Evolutionary conservation across 2,113 vertebrate genomes (phyloP).

Genomic region (Stercorarius parasiticus): DNA sequence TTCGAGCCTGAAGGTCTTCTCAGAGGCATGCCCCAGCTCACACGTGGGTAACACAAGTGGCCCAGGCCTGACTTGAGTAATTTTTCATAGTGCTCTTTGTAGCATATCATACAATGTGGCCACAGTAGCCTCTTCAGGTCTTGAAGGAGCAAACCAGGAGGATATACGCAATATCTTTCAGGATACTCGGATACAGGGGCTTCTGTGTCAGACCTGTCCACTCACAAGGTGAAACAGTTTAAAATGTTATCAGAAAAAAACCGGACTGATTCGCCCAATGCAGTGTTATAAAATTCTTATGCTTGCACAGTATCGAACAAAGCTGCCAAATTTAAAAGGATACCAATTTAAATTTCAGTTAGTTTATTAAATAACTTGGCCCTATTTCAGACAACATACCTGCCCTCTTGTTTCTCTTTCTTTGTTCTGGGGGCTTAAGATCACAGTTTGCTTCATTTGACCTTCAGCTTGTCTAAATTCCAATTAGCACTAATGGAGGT

Average conservation of each 20-base stretch:
- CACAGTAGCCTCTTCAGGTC: background rate
- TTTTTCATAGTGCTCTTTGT: background rate
- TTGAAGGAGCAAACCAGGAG: background rate
- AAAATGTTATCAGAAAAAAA: background rate
- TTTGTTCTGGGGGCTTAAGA: background rate
- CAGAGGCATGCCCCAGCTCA: background rate
- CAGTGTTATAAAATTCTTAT: background rate
- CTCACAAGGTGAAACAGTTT: background rate
- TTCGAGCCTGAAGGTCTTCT: background rate
- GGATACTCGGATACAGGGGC: background rate
- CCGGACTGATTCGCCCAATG: background rate
- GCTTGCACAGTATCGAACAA: background rate
- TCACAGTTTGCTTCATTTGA: background rate
- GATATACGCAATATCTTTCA: background rate
- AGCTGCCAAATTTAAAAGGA: background rate
- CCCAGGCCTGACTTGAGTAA: background rate
- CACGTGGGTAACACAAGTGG: background rate
- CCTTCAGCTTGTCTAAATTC: background rate
- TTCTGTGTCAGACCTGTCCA: background rate
- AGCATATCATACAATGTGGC: background rate
- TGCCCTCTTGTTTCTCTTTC: background rate
- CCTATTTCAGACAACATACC: background rate
- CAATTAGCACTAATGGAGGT: background rate
- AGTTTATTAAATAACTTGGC: background rate
- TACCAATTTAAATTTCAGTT: background rate